phyloP scores from a whole-genome alignment of 2,888 invertebrate species.

The Schizaphis graminum region DNA sequence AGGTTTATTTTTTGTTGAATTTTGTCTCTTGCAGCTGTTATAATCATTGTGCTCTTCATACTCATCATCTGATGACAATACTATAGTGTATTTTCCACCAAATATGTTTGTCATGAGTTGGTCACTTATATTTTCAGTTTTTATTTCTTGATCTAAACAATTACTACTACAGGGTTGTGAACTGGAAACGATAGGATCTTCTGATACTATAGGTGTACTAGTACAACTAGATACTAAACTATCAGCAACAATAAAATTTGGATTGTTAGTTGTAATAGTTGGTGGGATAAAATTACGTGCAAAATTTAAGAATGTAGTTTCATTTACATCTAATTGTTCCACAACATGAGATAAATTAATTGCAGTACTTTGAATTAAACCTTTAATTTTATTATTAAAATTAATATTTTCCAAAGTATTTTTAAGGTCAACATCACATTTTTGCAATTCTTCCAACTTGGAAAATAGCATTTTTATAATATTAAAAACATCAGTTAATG shows the following conservation, averaged over 20 bases:
- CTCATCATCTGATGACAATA: constrained; percentile 53
- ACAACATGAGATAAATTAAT: constrained; percentile 60
- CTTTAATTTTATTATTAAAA: constrained; percentile 54
- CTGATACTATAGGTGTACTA: background rate
- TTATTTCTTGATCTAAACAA: background rate
- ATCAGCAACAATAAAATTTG: background rate
- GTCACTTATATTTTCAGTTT: background rate
- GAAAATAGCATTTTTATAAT: constrained; percentile 57
- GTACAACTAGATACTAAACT: background rate
- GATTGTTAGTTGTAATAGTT: background rate
- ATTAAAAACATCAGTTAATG: constrained; percentile 58
- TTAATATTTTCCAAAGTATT: constrained; percentile 40
- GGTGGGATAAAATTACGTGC: background rate
- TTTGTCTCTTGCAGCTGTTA: background rate
- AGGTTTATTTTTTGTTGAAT: background rate
- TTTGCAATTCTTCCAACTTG: constrained; percentile 54
- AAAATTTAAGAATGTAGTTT: constrained; percentile 53
- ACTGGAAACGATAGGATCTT: background rate
- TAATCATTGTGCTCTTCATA: constrained; percentile 19
- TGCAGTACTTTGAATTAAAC: constrained; percentile 60
- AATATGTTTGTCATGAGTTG: background rate
- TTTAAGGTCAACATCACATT: constrained; percentile 27
- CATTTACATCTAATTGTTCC: constrained; percentile 57
- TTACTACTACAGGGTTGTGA: background rate
- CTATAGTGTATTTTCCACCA: constrained; percentile 5